Base-by-base conservation (phyloP, 2,113 vertebrate genomes). In the Sylvia atricapilla region DNA sequence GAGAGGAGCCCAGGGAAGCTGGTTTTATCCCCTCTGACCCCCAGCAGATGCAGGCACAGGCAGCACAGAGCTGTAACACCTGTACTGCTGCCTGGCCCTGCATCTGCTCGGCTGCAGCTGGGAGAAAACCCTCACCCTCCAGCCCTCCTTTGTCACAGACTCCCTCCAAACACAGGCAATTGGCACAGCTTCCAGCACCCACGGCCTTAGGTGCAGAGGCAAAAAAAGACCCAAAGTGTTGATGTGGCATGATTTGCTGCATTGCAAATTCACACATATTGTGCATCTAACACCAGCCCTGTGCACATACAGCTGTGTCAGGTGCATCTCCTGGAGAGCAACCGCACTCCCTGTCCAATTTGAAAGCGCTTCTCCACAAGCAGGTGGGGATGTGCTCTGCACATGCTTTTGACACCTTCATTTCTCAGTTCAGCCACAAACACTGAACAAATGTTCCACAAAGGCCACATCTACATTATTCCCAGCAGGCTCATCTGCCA, bases 241-340 rank as follows among this genome's bases (percentile, higher is more conserved):
- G 43, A 23, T 25, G 39, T 21, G 17, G 3, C 23, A 7, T 20
- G 5, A 60, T 64, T 60, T 3, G 16, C 7, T 7, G 16, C 0
- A 0, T 13, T 21, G 49, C 17, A 28, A 59, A 70, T 8, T 21
- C 64, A 23, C 0, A 1, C 25, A 31, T 7, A 2, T 30, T 5
- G 0, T 6, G 16, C 23, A 16, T 6, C 58, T 8, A 21, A 27
- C 4, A 27, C 10, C 68, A 77, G 73, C 27, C 27, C n/a, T 11
- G 15, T 4, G 30, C 58, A 28, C 33, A 9, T 28, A 25, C 2
- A 14, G 8, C 19, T 16, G 25, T 11, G 24, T 22, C 52, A 46
- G 27, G 13, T 12, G 28, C 31, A 37, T 27, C 35, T 56, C 22
- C 44, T 35, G 76, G 20, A 21, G 33, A 55, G 15, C 13, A 27